Evolutionary conservation across 2,797 vertebrate genomes (phyloP), one percentile per base, ranked within the genome.

Genomic region (Anguilla anguilla): DNA sequence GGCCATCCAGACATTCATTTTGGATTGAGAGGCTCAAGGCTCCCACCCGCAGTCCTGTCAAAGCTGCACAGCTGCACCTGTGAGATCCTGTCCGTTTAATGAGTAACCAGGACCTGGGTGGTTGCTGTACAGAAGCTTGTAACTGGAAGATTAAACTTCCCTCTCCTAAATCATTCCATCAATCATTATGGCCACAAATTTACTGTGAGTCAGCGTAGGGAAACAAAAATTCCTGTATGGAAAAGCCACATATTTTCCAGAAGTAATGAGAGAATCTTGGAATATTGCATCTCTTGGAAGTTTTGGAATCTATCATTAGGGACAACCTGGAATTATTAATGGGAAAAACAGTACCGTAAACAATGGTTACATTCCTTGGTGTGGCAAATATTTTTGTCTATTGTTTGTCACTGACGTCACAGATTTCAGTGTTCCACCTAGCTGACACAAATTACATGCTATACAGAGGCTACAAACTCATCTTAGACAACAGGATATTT

Each of bases 31-130:
- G 28, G 17, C 28, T 57, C 4, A 22, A 6, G 6, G 0, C 49
- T 83, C 25, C 2, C 19, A 10, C 81, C 17, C 10, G 22, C 46
- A 2, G 22, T 5, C 39, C 17, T 46, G 17, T 22, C 6, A 46
- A 51, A 82, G 3, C 22, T 1, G 43, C 19, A 25, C 81, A 35
- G 74, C 79, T 46, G 39, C 43, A 6, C 4, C 17, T 1, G 2
- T 2, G 6, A 15, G 51, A 83, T 51, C 9, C 25, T 22, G 49
- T 43, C 39, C 49, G 86, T 85, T 91, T 92, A 92, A 92, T 92
- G 46, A 90, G 79, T 91, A 92, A 91, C 90, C 89, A 89, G 88
- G 74, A 87, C 85, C 46, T 85, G 57, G 84, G 28, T 87, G 87
- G 86, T 53, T 53, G 22, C 81, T 59, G 19, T 43, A 86, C 77